A percentile compares a stretch with the other conserved stretches of the same genome.
These are phyloP conservation scores for Ursus arctos DNA, from an alignment of 2,113 vertebrate genomes.

Conservation along the genomic window DNA sequence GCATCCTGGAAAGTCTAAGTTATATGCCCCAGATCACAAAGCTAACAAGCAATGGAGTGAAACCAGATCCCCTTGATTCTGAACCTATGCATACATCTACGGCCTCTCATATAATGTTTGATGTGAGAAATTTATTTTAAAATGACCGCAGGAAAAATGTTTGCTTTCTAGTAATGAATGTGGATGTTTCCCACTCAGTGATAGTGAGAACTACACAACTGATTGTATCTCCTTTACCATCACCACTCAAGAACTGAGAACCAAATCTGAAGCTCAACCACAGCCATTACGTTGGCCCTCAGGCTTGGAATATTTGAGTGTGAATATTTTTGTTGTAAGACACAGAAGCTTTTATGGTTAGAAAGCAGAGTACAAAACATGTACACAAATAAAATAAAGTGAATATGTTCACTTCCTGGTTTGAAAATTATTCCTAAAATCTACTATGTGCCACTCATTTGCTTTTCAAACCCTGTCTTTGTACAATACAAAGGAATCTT, in stretches of 20 bases:
- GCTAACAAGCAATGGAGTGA: neutral
- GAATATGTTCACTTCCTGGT: neutral
- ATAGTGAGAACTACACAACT: neutral
- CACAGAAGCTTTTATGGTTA: neutral
- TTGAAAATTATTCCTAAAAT: constrained; percentile 17
- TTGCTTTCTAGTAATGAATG: neutral
- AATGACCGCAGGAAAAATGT: neutral
- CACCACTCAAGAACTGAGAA: neutral
- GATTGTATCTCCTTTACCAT: neutral
- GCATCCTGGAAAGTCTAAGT: neutral
- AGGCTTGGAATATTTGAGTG: neutral
- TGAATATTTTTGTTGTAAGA: constrained; percentile 46
- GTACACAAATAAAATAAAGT: constrained; percentile 9
- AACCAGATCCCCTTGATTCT: neutral
- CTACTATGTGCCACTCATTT: neutral
- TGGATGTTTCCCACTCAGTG: neutral
- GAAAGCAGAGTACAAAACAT: neutral
- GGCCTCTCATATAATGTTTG: neutral
- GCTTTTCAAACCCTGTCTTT: neutral
- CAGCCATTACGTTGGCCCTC: neutral
- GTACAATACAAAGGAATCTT: neutral
- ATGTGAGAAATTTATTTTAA: neutral
- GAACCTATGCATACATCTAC: neutral
- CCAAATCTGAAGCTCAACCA: neutral
- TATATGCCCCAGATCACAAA: neutral